phyloP scores from a whole-genome alignment of 2,888 invertebrate genomes.

The Anodontia alba region DNA sequence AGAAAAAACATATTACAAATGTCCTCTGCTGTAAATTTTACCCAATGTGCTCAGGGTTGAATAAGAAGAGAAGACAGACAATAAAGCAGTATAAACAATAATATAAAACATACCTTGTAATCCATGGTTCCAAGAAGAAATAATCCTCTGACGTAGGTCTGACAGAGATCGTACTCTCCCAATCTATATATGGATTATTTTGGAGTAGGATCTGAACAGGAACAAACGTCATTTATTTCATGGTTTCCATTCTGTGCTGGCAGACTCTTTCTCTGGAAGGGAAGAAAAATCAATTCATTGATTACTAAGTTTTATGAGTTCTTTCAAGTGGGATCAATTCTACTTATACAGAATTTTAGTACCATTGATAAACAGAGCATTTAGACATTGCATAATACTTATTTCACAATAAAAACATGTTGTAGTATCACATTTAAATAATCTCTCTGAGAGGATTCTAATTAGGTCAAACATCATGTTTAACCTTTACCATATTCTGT shows the following conservation, averaged over 20 bases:
- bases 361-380: too few species aligned
- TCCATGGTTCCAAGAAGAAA: conserved; percentile 5
- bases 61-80: too few species aligned
- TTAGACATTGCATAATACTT: too few species aligned
- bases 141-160: not conserved
- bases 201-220: not conserved
- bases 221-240: conserved; percentile 1
- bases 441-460: too few species aligned
- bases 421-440: too few species aligned
- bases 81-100: too few species aligned
- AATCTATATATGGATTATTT: conserved; percentile 21
- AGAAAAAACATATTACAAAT: too few species aligned
- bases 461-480: too few species aligned
- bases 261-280: conserved; percentile 1
- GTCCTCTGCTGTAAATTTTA: too few species aligned
- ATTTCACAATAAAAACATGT: too few species aligned
- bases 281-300: conserved; percentile 18
- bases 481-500: too few species aligned
- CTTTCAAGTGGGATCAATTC: conserved; percentile 7
- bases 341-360: not conserved
- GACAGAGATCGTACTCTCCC: not conserved
- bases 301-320: conserved; percentile 8
- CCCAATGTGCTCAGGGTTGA: too few species aligned
- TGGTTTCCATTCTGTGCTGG: not conserved
- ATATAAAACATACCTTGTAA: not conserved